Evolutionary conservation across 2,888 invertebrate genomes (phyloP).

Genomic region (Drosophila meridionalis): DNA sequence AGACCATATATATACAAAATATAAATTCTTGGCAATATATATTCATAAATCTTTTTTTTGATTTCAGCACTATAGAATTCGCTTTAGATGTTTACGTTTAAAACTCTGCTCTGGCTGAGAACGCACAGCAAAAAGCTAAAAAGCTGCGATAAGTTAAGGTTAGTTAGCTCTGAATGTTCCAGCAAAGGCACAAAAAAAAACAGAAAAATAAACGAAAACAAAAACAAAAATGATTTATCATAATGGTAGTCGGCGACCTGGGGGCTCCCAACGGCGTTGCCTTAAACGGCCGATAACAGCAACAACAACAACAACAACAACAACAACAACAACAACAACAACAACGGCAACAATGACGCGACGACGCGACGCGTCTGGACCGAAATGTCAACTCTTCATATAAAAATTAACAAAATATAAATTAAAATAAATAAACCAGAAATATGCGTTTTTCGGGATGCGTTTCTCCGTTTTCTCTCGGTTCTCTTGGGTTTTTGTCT

Average conservation of each 20-base stretch:
- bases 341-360: constrained; percentile 41
- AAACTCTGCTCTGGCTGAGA: constrained; percentile 36
- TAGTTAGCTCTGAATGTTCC: constrained; percentile 39
- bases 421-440: constrained; percentile 67
- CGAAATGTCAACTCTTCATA: constrained; percentile 81
- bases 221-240: constrained; percentile 77
- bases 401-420: constrained; percentile 82
- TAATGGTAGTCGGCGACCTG: constrained; percentile 67
- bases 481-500: constrained; percentile 30
- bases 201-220: constrained; percentile 35
- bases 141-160: constrained; percentile 48
- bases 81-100: not conserved
- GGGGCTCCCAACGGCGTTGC: constrained; percentile 70
- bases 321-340: constrained; percentile 60
- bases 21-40: not conserved
- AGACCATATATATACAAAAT: not conserved
- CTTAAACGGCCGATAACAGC: constrained; percentile 77
- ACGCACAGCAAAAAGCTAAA: constrained; percentile 39
- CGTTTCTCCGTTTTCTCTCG: constrained; percentile 25
- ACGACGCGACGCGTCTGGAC: constrained; percentile 51
- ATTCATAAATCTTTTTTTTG: not conserved
- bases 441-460: constrained; percentile 49
- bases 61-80: not conserved
- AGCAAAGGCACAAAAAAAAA: constrained; percentile 28
- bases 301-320: constrained; percentile 50